A percentile compares a stretch with the other conserved stretches of the same genome.
Evolutionary conservation across 2,797 vertebrate genomes (phyloP).

Genomic region (Danio tinwini): DNA sequence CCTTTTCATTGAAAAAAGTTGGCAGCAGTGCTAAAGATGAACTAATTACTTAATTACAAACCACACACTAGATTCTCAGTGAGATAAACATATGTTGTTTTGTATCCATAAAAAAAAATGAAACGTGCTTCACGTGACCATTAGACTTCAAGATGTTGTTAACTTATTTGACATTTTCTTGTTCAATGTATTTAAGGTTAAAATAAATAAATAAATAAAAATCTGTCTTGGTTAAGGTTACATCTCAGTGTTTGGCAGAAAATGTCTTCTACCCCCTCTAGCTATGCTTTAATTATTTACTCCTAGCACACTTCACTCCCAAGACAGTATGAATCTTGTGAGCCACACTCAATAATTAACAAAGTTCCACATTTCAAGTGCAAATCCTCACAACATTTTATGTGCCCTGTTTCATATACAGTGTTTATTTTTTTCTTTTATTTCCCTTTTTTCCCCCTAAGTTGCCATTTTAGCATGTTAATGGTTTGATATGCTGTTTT

Average conservation of each 20-base stretch:
- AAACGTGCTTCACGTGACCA: not conserved
- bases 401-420: not conserved
- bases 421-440: not conserved
- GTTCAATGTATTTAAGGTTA: constrained; percentile 21
- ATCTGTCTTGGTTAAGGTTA: constrained; percentile 37
- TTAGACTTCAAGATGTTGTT: not conserved
- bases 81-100: too few relatives aligned
- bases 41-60: too few relatives aligned
- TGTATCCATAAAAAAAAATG: too few relatives aligned
- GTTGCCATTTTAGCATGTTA: not conserved
- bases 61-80: too few relatives aligned
- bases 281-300: constrained; percentile 56
- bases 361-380: constrained; percentile 48
- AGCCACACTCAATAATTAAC: constrained; percentile 47
- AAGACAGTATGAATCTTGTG: constrained; percentile 39
- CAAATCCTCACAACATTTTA: constrained; percentile 26
- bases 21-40: too few relatives aligned
- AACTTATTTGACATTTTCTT: not conserved
- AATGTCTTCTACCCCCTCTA: constrained; percentile 39
- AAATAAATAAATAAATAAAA: not conserved
- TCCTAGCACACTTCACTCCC: constrained; percentile 40
- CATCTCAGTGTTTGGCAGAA: constrained; percentile 44
- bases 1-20: too few relatives aligned
- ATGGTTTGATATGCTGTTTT: not conserved
- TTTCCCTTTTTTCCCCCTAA: not conserved